Evolutionary conservation across 2,888 invertebrate genomes (phyloP), one percentile per base, ranked within the genome.

Genomic region (Dinocampus coccinellae): DNA sequence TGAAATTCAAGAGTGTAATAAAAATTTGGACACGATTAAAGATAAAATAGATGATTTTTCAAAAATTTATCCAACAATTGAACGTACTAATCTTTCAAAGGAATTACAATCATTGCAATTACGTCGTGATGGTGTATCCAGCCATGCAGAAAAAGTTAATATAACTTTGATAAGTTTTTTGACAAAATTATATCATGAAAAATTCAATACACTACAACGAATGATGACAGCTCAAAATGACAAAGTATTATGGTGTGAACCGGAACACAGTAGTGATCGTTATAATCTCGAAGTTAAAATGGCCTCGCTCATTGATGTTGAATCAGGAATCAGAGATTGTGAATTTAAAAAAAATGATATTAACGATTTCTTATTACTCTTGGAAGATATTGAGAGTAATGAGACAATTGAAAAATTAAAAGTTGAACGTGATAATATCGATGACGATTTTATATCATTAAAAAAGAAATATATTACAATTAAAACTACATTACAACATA

Each of bases 251-350:
- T 97, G 97, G 97, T 98, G 97, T 85, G 91, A 93, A 81, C 95
- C 96, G 0, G 97, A 97, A 83, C 91, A 93, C 0, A 92, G 93
- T 36, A 96, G 95, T 82, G 97, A 98, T 83, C 94, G 94, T 85
- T 97, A 97, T 85, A 97, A 96, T 84, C 90, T 97, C 33, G 96
- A 97, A 89, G 95, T 97, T 0, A 98, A 98, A 88, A 91, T 94
- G 80, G 92, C 94, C 0, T 93, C 95, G 0, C 85, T 97, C 39
- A 89, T 89, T 71, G 96, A 96, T 75, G 93, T 95, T 1, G 92
- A 93, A 84, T 90, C 90, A 74, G 93, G 93, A 24, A 91, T 95
- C 47, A 88, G 89, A 24, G 95, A 95, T 78, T 94, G 94, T 81
- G 90, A 91, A 69, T 88, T 88, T 2, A 91, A 92, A 73, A 92